Evolutionary conservation across 2,113 vertebrate genomes (phyloP).

Genomic region (Collichthys lucidus): DNA sequence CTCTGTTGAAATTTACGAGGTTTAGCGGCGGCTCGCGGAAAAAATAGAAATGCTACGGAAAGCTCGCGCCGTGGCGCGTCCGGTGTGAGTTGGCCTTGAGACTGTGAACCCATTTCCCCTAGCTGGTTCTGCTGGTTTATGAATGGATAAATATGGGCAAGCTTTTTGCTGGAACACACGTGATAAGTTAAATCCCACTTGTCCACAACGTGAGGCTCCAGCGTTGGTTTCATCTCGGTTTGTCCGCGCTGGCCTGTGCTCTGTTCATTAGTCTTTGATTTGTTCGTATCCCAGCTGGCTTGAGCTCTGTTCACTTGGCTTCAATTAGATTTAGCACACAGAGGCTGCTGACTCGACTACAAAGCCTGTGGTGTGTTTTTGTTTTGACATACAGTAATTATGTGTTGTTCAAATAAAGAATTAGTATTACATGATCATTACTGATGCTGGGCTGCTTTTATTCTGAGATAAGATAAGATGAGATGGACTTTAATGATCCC

Average conservation of each 20-base stretch:
- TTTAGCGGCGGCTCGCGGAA: too few species aligned
- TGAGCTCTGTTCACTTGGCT: conserved; percentile 42
- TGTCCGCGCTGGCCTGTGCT: conserved; percentile 32
- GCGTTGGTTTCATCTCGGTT: conserved; percentile 43
- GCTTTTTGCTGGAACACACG: neutral
- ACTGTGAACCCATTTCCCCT: neutral
- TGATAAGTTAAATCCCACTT: neutral
- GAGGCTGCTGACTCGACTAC: conserved; percentile 35
- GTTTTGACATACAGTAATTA: conserved; percentile 29
- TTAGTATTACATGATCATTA: neutral
- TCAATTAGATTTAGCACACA: conserved; percentile 48
- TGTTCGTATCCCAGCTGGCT: conserved; percentile 38
- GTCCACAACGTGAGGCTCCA: neutral
- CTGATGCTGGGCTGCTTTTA: neutral
- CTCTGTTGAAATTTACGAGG: too few species aligned
- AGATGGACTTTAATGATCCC: too few species aligned
- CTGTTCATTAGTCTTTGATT: conserved; percentile 59
- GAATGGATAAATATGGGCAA: neutral
- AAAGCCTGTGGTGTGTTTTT: conserved; percentile 41
- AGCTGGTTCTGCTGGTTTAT: neutral
- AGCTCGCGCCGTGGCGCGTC: too few species aligned
- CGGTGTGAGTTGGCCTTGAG: too few species aligned
- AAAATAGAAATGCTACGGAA: too few species aligned
- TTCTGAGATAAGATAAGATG: neutral
- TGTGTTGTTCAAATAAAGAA: conserved; percentile 5